These are phyloP conservation scores for Rhabdornis inornatus DNA, from an alignment of 2,113 vertebrate genomes.

Conservation along the genomic window DNA sequence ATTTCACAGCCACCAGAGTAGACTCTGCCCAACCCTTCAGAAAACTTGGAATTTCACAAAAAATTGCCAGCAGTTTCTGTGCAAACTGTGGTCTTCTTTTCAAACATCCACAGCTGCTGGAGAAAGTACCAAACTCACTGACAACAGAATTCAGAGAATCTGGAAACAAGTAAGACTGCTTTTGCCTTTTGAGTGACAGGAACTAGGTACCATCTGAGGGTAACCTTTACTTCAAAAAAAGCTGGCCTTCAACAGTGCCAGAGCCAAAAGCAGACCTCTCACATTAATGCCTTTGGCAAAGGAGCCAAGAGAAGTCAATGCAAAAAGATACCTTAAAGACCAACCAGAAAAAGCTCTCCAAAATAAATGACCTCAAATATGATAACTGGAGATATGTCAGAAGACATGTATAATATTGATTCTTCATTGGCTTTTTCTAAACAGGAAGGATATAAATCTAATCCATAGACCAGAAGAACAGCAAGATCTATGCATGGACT, in stretches of 20 bases:
- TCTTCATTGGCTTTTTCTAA: background rate
- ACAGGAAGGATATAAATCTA: background rate
- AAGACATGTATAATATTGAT: background rate
- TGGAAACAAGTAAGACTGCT: background rate
- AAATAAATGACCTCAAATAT: background rate
- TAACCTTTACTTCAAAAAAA: background rate
- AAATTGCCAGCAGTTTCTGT: background rate
- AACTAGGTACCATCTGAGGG: background rate
- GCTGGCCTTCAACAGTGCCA: background rate
- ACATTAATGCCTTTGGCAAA: background rate
- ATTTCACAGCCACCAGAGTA: background rate
- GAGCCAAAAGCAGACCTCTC: background rate
- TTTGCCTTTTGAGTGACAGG: background rate
- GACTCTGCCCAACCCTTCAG: background rate
- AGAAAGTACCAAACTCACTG: background rate
- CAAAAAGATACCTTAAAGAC: background rate
- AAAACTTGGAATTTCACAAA: background rate
- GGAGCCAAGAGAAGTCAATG: background rate
- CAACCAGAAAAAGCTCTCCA: background rate
- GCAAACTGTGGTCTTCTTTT: background rate
- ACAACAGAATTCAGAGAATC: background rate
- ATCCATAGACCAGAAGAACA: background rate
- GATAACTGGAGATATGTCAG: background rate
- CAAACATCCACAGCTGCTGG: background rate
- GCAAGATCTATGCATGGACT: background rate